A percentile compares a stretch with the other conserved stretches of the same genome.
Conservation (phyloP, 2,113 vertebrate genomes). For the Irena cyanogastra region DNA sequence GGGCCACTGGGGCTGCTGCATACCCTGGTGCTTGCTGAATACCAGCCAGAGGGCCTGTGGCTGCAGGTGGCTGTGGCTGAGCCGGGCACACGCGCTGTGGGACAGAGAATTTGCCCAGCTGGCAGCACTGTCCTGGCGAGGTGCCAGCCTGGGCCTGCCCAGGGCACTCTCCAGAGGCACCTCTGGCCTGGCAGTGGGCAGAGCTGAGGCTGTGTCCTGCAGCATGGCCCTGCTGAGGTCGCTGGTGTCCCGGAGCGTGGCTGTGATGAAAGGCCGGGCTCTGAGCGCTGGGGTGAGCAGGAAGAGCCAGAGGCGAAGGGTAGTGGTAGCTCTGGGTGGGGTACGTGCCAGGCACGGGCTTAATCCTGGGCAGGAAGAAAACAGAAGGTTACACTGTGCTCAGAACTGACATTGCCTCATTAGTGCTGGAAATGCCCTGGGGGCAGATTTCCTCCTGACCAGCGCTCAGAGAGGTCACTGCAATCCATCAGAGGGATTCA, state of each 20-base stretch:
- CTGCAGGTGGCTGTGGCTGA: background rate
- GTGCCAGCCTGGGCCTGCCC: background rate
- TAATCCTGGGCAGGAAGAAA: slow-evolving; percentile 62
- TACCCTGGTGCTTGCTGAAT: background rate
- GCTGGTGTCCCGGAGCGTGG: background rate
- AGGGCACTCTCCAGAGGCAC: background rate
- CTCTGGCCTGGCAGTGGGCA: background rate
- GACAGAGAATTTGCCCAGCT: background rate
- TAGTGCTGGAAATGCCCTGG: background rate
- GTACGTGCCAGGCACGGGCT: slow-evolving; percentile 65
- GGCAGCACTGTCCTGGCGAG: background rate
- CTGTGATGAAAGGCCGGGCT: slow-evolving; percentile 6
- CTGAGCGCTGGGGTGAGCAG: background rate
- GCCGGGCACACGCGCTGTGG: background rate
- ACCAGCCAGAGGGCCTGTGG: background rate
- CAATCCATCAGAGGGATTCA: background rate
- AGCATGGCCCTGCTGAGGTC: background rate
- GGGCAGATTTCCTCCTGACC: background rate
- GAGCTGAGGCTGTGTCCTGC: background rate
- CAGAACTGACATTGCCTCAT: background rate
- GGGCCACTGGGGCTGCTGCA: background rate
- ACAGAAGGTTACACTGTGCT: background rate
- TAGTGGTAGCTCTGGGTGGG: slow-evolving; percentile 68
- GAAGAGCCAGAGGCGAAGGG: background rate
- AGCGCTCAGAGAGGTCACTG: background rate